Conservation (phyloP, 2,888 invertebrate species). For the Punctoribates punctum region DNA sequence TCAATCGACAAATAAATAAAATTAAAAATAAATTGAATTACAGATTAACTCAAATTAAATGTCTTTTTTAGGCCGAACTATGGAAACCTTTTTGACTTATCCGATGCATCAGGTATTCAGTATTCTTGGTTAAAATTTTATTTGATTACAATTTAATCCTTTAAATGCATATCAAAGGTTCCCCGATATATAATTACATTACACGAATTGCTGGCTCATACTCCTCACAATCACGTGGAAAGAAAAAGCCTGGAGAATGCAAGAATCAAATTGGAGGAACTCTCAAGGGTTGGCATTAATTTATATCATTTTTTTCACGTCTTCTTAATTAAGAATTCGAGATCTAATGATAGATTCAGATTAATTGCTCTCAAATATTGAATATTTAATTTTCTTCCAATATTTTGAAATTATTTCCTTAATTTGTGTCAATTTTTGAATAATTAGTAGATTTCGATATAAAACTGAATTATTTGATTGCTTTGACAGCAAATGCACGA, state of each 20-base stretch:
- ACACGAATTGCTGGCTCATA: conserved; percentile 83
- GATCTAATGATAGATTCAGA: no score
- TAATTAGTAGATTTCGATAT: background rate
- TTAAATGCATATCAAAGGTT: conserved; percentile 59
- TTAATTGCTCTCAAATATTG: background rate
- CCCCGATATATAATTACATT: conserved; percentile 87
- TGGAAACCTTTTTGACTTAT: conserved; percentile 85
- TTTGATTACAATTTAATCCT: background rate
- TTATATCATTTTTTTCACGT: background rate
- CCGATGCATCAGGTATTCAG: conserved; percentile 82
- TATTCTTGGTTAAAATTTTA: background rate
- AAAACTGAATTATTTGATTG: background rate
- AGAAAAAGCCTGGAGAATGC: conserved; percentile 82
- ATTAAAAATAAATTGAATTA: background rate
- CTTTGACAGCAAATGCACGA: conserved; percentile 73
- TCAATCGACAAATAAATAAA: background rate
- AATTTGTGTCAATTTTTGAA: background rate
- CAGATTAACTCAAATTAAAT: background rate
- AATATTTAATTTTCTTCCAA: background rate
- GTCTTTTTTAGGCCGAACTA: conserved; percentile 60
- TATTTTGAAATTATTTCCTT: background rate
- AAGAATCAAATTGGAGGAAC: conserved; percentile 73
- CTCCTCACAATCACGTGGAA: conserved; percentile 89
- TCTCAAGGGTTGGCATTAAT: conserved; percentile 53
- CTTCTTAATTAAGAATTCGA: no score